Evolutionary conservation across 2,888 invertebrate genomes (phyloP).

Genomic region (Machimus rusticus): DNA sequence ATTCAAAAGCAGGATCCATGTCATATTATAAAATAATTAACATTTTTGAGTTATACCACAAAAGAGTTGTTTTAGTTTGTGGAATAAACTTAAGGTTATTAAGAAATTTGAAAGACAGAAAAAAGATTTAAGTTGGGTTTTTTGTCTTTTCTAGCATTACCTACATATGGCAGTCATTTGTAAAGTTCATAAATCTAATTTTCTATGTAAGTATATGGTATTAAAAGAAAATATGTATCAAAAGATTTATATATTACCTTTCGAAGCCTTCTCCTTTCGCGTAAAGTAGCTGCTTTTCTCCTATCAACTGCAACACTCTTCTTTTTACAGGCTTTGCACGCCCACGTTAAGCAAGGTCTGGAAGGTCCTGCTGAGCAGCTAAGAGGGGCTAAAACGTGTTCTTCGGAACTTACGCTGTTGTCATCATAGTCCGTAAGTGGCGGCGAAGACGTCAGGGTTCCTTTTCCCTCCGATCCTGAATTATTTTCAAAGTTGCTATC

Average conservation of each 20-base stretch:
- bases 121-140: too few species aligned
- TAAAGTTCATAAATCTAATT: too few species aligned
- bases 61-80: too few species aligned
- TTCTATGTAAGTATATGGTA: too few species aligned
- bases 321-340: conserved; percentile 96
- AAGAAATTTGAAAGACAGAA: too few species aligned
- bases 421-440: conserved; percentile 61
- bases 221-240: not conserved
- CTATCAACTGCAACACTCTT: conserved; percentile 95
- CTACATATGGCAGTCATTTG: too few species aligned
- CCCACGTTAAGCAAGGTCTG: conserved; percentile 91
- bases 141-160: too few species aligned
- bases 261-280: conserved; percentile 89
- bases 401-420: conserved; percentile 61
- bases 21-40: too few species aligned
- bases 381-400: conserved; percentile 63
- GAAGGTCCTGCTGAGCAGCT: conserved; percentile 62
- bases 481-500: conserved; percentile 33
- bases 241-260: conserved; percentile 70
- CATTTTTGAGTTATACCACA: too few species aligned
- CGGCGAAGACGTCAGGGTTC: conserved; percentile 53
- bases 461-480: conserved; percentile 34
- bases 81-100: too few species aligned
- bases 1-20: too few species aligned
- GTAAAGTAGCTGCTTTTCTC: conserved; percentile 94